Percentiles rank a stretch among this genome's conserved stretches.
Evolutionary conservation across 2,113 vertebrate genomes (phyloP).

Genomic region (Heloderma charlesbogerti): DNA sequence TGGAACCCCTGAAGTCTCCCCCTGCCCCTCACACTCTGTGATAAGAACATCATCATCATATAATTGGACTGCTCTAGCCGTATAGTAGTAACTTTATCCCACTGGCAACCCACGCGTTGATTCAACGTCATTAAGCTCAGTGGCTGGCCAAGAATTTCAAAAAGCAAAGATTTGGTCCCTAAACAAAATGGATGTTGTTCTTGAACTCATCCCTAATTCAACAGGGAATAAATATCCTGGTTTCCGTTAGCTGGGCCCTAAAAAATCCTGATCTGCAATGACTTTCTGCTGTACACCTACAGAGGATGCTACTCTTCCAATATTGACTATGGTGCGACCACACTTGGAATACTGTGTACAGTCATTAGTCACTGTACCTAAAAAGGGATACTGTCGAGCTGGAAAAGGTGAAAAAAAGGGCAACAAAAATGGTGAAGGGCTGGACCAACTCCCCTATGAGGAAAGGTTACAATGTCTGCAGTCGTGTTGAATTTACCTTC

Average conservation of each 20-base stretch:
- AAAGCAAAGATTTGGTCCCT: fast-evolving
- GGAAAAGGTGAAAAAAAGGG: no score
- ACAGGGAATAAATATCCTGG: background rate
- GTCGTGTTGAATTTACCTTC: no score
- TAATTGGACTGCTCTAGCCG: background rate
- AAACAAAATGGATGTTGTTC: background rate
- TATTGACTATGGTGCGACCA: no score
- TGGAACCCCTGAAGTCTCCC: no score
- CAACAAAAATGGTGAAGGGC: no score
- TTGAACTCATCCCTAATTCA: background rate
- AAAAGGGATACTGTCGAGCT: no score
- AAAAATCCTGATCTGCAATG: background rate
- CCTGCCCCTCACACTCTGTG: no score
- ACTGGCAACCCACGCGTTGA: background rate
- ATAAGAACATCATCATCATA: background rate
- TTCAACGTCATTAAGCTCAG: background rate
- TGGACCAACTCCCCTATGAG: no score
- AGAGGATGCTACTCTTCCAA: background rate
- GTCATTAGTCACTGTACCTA: no score
- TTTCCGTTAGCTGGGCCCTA: background rate
- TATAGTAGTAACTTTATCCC: background rate
- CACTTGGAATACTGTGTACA: no score
- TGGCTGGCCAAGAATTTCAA: background rate
- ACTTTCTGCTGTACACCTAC: background rate
- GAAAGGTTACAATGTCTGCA: no score